These are phyloP conservation scores for Sialis fuliginosa DNA, from an alignment of 2,888 invertebrate genomes.

Conservation along the genomic window DNA sequence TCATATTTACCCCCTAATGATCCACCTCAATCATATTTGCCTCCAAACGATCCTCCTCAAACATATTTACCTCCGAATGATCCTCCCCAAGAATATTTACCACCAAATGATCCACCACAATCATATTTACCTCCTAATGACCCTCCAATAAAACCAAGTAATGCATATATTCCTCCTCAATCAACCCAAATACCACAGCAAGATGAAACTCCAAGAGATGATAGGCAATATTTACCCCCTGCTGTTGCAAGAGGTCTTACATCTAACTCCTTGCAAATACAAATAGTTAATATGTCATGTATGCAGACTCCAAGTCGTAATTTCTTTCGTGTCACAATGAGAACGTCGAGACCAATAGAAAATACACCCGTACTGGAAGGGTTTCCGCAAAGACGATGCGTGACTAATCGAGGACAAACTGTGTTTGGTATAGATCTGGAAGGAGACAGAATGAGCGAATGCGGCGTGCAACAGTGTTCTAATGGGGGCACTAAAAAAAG, in stretches of 20 bases:
- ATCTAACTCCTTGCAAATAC: constrained; percentile 11
- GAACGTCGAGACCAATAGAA: constrained; percentile 21
- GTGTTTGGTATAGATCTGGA: constrained; percentile 25
- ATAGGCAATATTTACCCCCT: neutral
- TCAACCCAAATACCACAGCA: neutral
- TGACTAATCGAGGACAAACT: constrained; percentile 16
- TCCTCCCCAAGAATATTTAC: neutral
- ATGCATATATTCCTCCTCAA: neutral
- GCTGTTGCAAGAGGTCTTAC: constrained; percentile 1
- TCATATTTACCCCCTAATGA: neutral
- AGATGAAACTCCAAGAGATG: neutral
- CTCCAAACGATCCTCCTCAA: neutral
- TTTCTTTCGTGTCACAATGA: constrained; percentile 24
- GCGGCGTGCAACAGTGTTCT: constrained; percentile 31
- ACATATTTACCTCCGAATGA: neutral
- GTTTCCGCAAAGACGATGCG: constrained; percentile 12
- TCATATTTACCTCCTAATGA: neutral
- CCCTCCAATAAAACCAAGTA: neutral
- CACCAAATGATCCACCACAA: neutral
- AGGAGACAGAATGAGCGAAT: constrained; percentile 27
- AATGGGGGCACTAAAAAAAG: constrained; percentile 7
- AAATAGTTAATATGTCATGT: constrained; percentile 22
- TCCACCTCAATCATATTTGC: neutral
- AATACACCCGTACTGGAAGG: constrained; percentile 23
- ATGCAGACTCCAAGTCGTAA: constrained; percentile 13